These are phyloP conservation scores for Zalophus californianus DNA, from an alignment of 2,797 vertebrate genomes.

Conservation along the genomic window DNA sequence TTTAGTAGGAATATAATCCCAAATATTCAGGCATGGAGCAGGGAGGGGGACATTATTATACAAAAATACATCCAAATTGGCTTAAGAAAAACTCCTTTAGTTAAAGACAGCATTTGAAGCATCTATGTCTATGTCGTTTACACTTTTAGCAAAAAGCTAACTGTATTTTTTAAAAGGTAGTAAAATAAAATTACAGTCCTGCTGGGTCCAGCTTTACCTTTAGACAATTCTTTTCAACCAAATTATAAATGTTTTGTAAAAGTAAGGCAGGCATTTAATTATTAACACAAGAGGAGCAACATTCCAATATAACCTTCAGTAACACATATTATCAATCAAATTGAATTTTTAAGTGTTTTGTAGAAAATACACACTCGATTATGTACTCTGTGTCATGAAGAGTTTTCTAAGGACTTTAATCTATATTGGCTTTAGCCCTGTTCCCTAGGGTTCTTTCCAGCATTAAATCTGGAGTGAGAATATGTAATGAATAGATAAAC, in stretches of 20 bases:
- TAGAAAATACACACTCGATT: neutral
- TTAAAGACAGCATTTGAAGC: neutral
- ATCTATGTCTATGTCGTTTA: constrained; percentile 15
- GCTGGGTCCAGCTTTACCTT: constrained; percentile 59
- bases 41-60: neutral
- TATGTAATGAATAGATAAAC: neutral
- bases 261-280: constrained; percentile 43
- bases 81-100: neutral
- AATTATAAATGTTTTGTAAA: constrained; percentile 53
- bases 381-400: neutral
- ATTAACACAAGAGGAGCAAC: neutral
- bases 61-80: neutral
- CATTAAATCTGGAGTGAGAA: constrained; percentile 40
- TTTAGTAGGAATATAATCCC: neutral
- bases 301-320: constrained; percentile 6
- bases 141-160: constrained; percentile 3
- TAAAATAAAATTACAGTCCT: constrained; percentile 58
- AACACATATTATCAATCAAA: constrained; percentile 11
- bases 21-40: neutral
- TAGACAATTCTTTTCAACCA: constrained; percentile 51
- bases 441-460: neutral
- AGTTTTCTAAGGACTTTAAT: constrained; percentile 16
- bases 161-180: constrained; percentile 38
- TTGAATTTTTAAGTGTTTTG: constrained; percentile 43
- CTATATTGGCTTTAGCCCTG: neutral